phyloP scores from a whole-genome alignment of 2,113 vertebrate genomes.

The Pseudolaguvia tuberculata region DNA sequence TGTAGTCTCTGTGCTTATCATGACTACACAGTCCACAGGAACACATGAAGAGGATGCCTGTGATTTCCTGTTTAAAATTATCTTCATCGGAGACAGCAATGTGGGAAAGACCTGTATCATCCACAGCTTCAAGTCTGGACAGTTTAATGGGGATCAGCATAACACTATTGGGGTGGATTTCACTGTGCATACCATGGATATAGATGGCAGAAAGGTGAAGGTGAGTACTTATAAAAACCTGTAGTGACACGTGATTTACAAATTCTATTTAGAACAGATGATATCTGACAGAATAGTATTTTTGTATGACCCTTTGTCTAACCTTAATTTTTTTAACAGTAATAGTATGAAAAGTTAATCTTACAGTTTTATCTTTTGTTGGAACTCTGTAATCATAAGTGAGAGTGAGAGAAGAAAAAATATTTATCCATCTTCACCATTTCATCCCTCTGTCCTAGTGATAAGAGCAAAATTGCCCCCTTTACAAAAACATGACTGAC shows the following conservation, averaged over 20 bases:
- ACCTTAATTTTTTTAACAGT: not conserved
- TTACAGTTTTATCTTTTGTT: not conserved
- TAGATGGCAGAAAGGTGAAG: constrained; percentile 91
- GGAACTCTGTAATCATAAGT: too few relatives aligned
- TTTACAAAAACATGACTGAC: too few relatives aligned
- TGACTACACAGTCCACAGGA: constrained; percentile 72
- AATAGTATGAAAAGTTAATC: not conserved
- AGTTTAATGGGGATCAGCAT: constrained; percentile 81
- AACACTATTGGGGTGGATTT: constrained; percentile 98
- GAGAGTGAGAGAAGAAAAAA: too few relatives aligned
- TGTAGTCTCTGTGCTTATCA: constrained; percentile 3
- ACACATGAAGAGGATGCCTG: constrained; percentile 75
- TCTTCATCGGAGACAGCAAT: constrained; percentile 90
- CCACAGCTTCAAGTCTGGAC: constrained; percentile 85
- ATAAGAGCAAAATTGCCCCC: too few relatives aligned
- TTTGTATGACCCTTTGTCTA: not conserved
- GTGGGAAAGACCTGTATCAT: constrained; percentile 96
- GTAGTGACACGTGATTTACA: not conserved
- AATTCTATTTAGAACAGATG: not conserved
- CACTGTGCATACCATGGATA: constrained; percentile 82
- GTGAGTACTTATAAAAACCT: constrained; percentile 57
- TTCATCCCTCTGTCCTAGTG: too few relatives aligned
- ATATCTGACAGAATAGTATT: not conserved
- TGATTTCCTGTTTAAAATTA: constrained; percentile 93
- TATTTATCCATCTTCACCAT: too few relatives aligned